A percentile compares a stretch with the other conserved stretches of the same genome.
These are phyloP conservation scores for Tringa solitaria DNA, from an alignment of 2,113 vertebrate genomes.

Conservation along the genomic window DNA sequence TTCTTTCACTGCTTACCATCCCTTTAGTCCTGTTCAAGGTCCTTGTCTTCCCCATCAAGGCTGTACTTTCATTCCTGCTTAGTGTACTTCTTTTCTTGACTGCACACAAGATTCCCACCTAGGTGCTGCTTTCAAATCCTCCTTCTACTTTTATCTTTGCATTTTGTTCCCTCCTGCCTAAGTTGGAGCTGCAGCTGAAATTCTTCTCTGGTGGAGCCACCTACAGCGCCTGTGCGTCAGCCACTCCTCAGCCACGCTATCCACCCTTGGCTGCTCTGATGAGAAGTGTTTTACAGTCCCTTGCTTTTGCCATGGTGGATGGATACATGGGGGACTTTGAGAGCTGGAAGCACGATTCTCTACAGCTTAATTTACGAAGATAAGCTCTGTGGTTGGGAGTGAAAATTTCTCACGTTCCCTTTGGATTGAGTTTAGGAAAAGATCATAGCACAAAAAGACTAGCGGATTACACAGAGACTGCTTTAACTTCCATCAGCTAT, in stretches of 20 bases:
- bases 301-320: not conserved
- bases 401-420: not conserved
- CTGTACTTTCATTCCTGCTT: slow-evolving; percentile 29
- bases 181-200: not conserved
- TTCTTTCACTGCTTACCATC: slow-evolving; percentile 12
- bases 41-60: slow-evolving; percentile 11
- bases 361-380: not conserved
- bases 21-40: not conserved
- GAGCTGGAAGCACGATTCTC: not conserved
- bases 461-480: not conserved
- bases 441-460: slow-evolving; percentile 23
- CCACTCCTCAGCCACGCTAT: not conserved
- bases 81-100: not conserved
- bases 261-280: not conserved
- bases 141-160: not conserved
- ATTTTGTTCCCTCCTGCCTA: not conserved
- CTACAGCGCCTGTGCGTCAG: not conserved
- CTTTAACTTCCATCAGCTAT: not conserved
- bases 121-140: not conserved
- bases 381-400: not conserved
- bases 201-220: not conserved
- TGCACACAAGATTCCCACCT: slow-evolving; percentile 7
- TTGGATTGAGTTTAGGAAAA: slow-evolving; percentile 16
- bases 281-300: not conserved
- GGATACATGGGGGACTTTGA: not conserved